Evolutionary conservation across 2,113 vertebrate genomes (phyloP), one percentile per base, ranked within the genome.

Genomic region (Typhlomys cinereus): DNA sequence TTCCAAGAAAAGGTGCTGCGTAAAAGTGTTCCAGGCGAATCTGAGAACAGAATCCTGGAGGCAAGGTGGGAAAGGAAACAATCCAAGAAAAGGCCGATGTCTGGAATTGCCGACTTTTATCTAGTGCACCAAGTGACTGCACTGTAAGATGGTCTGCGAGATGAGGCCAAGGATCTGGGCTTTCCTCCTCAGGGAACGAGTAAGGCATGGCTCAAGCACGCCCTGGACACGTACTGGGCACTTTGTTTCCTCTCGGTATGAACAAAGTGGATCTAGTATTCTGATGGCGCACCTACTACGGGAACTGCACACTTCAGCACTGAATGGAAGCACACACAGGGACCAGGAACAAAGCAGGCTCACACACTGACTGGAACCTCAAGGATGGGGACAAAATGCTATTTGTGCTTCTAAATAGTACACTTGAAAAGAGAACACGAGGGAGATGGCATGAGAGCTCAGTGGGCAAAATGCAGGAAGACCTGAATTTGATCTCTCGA

Each of bases 331-430:
- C 52, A 6, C 34, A 11, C 12, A 54, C 5, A n/a, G n/a, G 27
- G 39, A 1, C 36, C 36, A 39, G 39, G 17, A 14, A 5, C 9
- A 6, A 3, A 4, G 9, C 44, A 2, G 5, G 15, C 36, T n/a
- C 29, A 62, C 31, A 46, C 4, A 54, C 1, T 4, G 15, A 34
- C 7, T 62, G 25, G 9, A 41, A 6, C 46, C 52, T 76, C 14
- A 52, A 44, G 11, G 8, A 44, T 21, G 39, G 36, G 12, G 3
- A 7, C 1, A 70, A 20, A 75, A 25, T 6, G 18, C 21, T 5
- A 6, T 84, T 9, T 4, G 61, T 6, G 31, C 1, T 34, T n/a
- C 25, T 48, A 87, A 46, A 39, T 7, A 54, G 15, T 70, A 87
- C 13, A 18, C 2, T 59, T 25, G 6, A n/a, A n/a, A n/a, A n/a